These are phyloP conservation scores for Gastrophryne carolinensis DNA, from an alignment of 2,797 vertebrate species.

Conservation along the genomic window DNA sequence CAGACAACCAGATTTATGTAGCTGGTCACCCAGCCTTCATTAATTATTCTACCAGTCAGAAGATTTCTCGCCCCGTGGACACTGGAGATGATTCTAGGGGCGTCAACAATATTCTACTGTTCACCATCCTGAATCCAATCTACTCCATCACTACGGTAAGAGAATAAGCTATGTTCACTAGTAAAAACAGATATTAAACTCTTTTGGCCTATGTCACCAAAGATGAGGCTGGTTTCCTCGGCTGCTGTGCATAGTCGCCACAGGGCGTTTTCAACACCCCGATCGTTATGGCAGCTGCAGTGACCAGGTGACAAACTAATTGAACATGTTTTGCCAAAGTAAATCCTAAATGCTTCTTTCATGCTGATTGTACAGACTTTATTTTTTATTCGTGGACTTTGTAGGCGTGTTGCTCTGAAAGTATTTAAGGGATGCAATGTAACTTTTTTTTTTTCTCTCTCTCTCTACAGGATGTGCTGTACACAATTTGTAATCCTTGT, in stretches of 20 bases:
- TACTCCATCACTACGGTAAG: conserved; percentile 75
- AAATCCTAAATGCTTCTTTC: too few species aligned
- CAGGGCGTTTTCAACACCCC: too few species aligned
- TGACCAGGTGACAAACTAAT: too few species aligned
- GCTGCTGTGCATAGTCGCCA: too few species aligned
- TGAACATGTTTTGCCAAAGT: too few species aligned
- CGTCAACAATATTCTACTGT: conserved; percentile 90
- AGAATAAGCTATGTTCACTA: too few species aligned
- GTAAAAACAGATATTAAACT: not conserved
- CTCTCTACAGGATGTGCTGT: conserved; percentile 83
- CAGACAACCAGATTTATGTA: conserved; percentile 93
- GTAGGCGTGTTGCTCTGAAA: not conserved
- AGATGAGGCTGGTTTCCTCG: too few species aligned
- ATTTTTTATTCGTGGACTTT: too few species aligned
- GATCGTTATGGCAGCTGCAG: too few species aligned
- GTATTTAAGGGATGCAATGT: not conserved
- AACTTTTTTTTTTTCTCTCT: too few species aligned
- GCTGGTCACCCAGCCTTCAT: conserved; percentile 91
- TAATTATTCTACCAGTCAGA: conserved; percentile 96
- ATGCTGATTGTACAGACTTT: too few species aligned
- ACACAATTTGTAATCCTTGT: conserved; percentile 95
- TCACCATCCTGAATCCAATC: conserved; percentile 92
- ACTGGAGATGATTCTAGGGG: conserved; percentile 83
- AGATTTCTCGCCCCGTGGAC: conserved; percentile 90
- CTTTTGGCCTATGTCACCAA: too few species aligned